Evolutionary conservation across 2,113 vertebrate genomes (phyloP), one percentile per base, ranked within the genome.

Genomic region (Mastomys natalensis): DNA sequence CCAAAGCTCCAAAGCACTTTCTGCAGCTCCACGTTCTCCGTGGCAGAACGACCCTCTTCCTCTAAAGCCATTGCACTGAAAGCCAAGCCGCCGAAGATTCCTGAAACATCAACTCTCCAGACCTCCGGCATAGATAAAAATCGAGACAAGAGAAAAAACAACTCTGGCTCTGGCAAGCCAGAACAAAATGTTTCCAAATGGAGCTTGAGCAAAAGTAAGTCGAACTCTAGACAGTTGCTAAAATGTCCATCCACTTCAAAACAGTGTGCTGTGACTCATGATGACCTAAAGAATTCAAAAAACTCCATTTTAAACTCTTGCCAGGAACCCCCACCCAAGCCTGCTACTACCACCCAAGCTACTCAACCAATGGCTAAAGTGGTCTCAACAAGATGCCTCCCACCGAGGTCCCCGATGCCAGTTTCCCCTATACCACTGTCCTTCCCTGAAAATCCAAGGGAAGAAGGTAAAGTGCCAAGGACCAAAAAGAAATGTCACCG

Each of bases 401-500:
- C 91, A 31, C 34, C 87, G 1, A 96, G 55, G 82, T 98, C 97
- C 92, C 95, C 96, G 15, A 4, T 93, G 37, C 93, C 86, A 34
- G 16, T 89, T 31, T 91, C 93, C 51, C 37, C 96, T 22, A 1
- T 94, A 80, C 11, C 62, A 58, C 58, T 92, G 51, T 72, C 89
- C 95, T 97, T 97, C 66, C 91, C 95, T 0, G 94, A 97, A 74
- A 84, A 77, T 66, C 97, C 34, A 43, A 94, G 53, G 72, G 60
- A 94, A 82, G 94, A 95, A 82, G 37, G 16, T 4, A 97, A 97
- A 92, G 68, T 58, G 17, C 10, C 62, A 13, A 95, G 90, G 92
- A 86, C 45, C 21, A 97, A 86, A 98, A 97, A 66, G 91, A 98
- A 92, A 88, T 34, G 92, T 91, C 95, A 96, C 74, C 93, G 53